A percentile compares a stretch with the other conserved stretches of the same genome.
Conservation (phyloP, 2,888 invertebrate species). For the Barypeithes pellucidus region DNA sequence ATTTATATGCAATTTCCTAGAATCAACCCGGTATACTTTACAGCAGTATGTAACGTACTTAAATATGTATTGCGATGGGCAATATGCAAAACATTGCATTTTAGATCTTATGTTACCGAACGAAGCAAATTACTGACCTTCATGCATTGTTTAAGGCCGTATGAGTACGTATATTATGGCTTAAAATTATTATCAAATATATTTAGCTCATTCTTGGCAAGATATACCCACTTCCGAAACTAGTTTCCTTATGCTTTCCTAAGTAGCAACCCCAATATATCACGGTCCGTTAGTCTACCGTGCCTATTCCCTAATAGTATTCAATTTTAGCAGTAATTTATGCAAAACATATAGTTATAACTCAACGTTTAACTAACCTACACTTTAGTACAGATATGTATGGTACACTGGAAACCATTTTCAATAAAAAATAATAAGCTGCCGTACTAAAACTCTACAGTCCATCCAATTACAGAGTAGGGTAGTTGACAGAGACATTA, state of each 20-base stretch:
- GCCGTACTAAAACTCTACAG: no score
- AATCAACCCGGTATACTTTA: no score
- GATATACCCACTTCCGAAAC: constrained; percentile 10
- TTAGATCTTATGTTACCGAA: no score
- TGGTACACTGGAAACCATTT: background rate
- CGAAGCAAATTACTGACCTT: background rate
- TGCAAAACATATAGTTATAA: constrained; percentile 11
- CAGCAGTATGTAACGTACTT: no score
- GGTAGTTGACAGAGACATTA: no score
- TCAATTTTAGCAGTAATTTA: background rate
- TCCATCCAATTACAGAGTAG: no score
- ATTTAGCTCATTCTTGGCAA: constrained; percentile 10
- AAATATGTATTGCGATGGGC: no score
- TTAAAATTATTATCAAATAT: constrained; percentile 14
- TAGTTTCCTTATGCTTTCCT: constrained; percentile 1
- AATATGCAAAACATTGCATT: no score
- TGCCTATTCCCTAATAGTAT: constrained; percentile 2
- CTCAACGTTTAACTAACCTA: background rate
- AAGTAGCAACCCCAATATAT: constrained; percentile 11
- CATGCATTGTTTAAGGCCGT: background rate
- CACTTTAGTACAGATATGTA: background rate
- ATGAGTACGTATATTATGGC: background rate
- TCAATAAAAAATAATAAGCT: no score
- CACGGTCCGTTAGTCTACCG: constrained; percentile 1
- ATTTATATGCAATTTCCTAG: no score